Base-by-base conservation (phyloP, 1,140 invertebrate genomes). In the Copidosoma floridanum region DNA sequence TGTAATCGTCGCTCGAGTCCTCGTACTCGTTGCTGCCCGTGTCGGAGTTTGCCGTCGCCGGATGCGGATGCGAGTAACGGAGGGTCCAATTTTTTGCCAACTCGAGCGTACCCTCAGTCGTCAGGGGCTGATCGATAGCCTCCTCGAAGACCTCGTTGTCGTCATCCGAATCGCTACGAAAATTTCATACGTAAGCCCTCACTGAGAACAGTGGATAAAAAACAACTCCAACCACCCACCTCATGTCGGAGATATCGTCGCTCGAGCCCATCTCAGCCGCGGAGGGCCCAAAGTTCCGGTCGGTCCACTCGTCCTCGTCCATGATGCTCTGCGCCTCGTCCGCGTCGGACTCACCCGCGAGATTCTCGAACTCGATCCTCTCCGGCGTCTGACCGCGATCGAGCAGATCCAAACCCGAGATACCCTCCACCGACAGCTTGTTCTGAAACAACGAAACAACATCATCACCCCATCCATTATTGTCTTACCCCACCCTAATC, bases 301-400 rank as follows among this genome's bases (percentile, higher is more conserved):
- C 92, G 1, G 92, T 95, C 92, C 91, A 95, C 76, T 95, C 93
- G 70, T 95, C 93, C 74, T 95, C 93, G 71, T 95, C 92, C 75
- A 94, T 92, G 78, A 92, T 90, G 67, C 86, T 85, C 12, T 89
- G 84, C 1, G 86, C 82, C 67, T 90, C 89, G 57, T 91, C 89
- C 46, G 87, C 82, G 65, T 88, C 83, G n/a, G 86, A 81, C 82
- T 76, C 83, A 68, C 74, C 84, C 68, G 74, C 87, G 23, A 80
- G 78, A 69, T 85, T 87, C 64, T 82, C 83, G 54, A 92, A 92
- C 79, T 92, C 90, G 71, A 93, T 91, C 67, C 93, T 78, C 71
- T 95, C 93, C 0, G 92, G 92, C 14, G 90, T 93, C 76, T 84
- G 81, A 71, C 83, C 85, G 61, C 85, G 81, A 75, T 87, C 85